A percentile compares a stretch with the other conserved stretches of the same genome.
These are phyloP conservation scores for Phrynocephalus forsythii DNA, from an alignment of 2,797 vertebrate species.

Conservation along the genomic window DNA sequence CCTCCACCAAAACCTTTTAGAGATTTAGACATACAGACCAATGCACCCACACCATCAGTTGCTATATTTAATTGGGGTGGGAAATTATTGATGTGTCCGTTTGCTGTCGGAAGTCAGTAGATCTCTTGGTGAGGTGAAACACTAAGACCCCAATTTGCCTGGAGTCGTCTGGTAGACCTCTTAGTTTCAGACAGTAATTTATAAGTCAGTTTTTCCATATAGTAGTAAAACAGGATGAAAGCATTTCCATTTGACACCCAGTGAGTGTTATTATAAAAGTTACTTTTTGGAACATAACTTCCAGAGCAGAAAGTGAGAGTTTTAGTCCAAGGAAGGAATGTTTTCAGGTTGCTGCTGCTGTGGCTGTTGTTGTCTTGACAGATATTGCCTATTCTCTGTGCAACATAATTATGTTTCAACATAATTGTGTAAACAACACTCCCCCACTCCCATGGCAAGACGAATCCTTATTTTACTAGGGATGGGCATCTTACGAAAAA, in stretches of 20 bases:
- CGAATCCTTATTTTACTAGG: too few species aligned
- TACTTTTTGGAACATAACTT: too few species aligned
- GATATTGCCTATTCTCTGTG: too few species aligned
- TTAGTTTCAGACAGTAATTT: constrained; percentile 64
- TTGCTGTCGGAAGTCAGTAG: constrained; percentile 58
- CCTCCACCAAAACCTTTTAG: constrained; percentile 45
- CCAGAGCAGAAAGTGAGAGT: too few species aligned
- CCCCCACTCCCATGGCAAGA: too few species aligned
- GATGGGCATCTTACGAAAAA: too few species aligned
- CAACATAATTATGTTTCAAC: too few species aligned
- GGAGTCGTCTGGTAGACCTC: constrained; percentile 48
- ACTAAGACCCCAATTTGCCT: constrained; percentile 56
- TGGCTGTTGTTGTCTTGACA: too few species aligned
- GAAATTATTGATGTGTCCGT: constrained; percentile 64
- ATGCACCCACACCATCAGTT: constrained; percentile 47
- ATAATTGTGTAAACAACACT: too few species aligned
- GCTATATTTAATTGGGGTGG: constrained; percentile 67
- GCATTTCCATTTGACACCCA: constrained; percentile 35
- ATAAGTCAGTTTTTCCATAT: constrained; percentile 36
- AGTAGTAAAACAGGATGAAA: constrained; percentile 10
- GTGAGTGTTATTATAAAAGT: too few species aligned
- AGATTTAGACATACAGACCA: constrained; percentile 70
- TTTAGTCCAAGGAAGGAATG: too few species aligned
- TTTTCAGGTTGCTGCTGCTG: too few species aligned
- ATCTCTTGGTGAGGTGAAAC: constrained; percentile 63